Conservation (phyloP, 2,113 vertebrate species). For the Myrmecobius fasciatus region DNA sequence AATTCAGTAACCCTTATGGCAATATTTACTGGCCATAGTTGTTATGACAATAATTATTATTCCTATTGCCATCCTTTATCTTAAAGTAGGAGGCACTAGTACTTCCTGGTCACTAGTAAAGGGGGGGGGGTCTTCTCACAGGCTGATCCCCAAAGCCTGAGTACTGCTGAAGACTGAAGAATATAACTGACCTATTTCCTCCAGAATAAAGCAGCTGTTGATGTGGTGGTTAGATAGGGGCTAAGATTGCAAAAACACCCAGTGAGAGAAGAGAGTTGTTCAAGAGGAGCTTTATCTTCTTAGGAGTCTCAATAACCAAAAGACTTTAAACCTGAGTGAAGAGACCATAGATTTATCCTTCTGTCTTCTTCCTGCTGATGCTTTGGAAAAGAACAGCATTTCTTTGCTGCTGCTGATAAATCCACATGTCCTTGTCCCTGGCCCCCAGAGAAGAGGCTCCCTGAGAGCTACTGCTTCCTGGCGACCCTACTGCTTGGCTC, state of each 20-base stretch:
- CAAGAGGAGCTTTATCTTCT: not conserved
- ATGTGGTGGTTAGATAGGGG: not conserved
- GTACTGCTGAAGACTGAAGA: not conserved
- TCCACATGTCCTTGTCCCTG: not conserved
- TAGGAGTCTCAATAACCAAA: not conserved
- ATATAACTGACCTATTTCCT: not conserved
- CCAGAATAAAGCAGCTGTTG: not conserved
- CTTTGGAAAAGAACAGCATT: not conserved
- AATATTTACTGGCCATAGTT: not conserved
- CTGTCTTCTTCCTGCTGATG: not conserved
- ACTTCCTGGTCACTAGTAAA: not conserved
- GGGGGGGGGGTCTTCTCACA: not conserved
- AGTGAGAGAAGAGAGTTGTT: not conserved
- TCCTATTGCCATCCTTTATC: not conserved
- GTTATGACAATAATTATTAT: not conserved
- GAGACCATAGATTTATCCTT: not conserved
- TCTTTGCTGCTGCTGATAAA: not conserved
- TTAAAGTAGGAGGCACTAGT: not conserved
- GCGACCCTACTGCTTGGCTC: not conserved
- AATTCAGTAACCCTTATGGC: constrained; percentile 34
- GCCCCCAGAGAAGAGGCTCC: not conserved
- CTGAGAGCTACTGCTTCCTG: not conserved
- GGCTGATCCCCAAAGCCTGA: not conserved
- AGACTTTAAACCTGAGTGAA: constrained; percentile 1
- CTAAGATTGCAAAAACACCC: not conserved